Percentiles rank a stretch among this genome's conserved stretches.
Conservation (phyloP, 2,797 vertebrate genomes). For the Cetoscarus ocellatus region DNA sequence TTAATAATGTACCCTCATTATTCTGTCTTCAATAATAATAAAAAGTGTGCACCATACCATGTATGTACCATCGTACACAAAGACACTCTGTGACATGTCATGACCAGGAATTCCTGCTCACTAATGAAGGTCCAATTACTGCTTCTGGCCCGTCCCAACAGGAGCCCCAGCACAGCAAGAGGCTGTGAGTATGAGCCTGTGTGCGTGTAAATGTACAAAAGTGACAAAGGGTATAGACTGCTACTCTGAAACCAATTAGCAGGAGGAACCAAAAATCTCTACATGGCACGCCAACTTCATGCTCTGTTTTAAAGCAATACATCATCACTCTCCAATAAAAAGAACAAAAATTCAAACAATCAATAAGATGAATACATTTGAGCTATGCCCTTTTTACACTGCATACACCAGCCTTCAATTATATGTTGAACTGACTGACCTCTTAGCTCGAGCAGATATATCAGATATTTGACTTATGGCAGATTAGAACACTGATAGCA, state of each 20-base stretch:
- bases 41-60: no score
- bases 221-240: slow-evolving; percentile 4
- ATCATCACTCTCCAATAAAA: background rate
- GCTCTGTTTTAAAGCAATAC: background rate
- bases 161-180: slow-evolving; percentile 19
- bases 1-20: no score
- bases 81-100: slow-evolving; percentile 28
- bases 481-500: no score
- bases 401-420: no score
- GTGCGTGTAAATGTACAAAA: slow-evolving; percentile 8
- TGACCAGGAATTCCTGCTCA: slow-evolving; percentile 33
- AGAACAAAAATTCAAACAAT: no score
- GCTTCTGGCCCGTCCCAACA: slow-evolving; percentile 7
- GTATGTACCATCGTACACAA: slow-evolving; percentile 12
- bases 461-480: no score
- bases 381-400: no score
- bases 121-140: slow-evolving; percentile 47
- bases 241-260: background rate
- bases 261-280: background rate
- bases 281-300: background rate
- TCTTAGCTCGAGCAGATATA: no score
- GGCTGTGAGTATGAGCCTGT: slow-evolving; percentile 3
- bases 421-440: no score
- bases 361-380: no score
- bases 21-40: no score